Conservation (phyloP, 2,797 vertebrate genomes). For the Mormyrops attenuatus region DNA sequence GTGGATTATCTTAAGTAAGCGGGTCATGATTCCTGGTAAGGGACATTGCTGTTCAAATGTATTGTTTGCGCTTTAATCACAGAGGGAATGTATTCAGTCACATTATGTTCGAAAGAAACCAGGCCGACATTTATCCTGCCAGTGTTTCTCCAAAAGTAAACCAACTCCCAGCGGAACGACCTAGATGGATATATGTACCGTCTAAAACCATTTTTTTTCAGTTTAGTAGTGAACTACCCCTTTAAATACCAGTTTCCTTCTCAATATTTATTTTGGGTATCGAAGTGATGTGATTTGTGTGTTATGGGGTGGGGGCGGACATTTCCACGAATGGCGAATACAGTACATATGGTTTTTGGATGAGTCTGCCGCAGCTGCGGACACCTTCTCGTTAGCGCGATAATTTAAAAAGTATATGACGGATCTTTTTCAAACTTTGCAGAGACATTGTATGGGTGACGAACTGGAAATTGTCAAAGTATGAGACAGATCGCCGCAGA, state of each 20-base stretch:
- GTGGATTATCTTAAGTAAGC: not conserved
- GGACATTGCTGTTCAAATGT: not conserved
- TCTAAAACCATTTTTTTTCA: not conserved
- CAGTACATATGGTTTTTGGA: not conserved
- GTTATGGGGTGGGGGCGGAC: not conserved
- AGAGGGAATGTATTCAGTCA: not conserved
- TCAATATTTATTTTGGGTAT: not conserved
- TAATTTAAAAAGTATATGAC: not conserved
- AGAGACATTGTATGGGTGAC: not conserved
- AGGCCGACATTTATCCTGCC: not conserved
- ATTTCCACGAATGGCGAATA: not conserved
- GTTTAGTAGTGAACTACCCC: not conserved
- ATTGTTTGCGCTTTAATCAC: not conserved
- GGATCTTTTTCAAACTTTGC: not conserved
- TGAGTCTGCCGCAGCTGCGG: not conserved
- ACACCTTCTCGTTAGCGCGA: not conserved
- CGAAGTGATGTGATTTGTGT: not conserved
- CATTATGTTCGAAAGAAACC: not conserved
- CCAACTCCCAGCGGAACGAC: not conserved
- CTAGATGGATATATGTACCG: not conserved
- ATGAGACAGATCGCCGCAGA: not conserved
- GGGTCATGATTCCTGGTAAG: not conserved
- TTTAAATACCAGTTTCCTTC: not conserved
- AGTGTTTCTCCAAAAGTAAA: not conserved
- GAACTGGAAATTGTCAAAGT: not conserved